A percentile compares a stretch with the other conserved stretches of the same genome.
phyloP scores from a whole-genome alignment of 2,113 vertebrate genomes.

The Mus spicilegus region DNA sequence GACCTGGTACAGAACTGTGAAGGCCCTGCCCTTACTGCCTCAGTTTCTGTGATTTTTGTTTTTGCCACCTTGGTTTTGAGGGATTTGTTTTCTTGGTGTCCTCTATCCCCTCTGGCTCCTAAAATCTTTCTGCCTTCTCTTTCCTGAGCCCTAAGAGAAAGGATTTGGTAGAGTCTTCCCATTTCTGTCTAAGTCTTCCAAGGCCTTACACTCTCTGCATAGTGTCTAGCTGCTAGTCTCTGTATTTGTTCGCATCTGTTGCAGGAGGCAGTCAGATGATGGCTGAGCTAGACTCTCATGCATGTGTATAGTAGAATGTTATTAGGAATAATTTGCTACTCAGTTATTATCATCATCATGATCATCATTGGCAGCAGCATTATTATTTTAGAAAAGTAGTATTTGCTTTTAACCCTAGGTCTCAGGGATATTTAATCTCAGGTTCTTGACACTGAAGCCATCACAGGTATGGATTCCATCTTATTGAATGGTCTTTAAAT shows the following conservation, averaged over 20 bases:
- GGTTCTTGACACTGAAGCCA: too few relatives aligned
- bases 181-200: background rate
- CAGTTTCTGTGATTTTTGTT: background rate
- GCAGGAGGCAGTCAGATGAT: background rate
- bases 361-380: too few relatives aligned
- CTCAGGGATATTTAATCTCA: too few relatives aligned
- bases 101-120: background rate
- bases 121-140: background rate
- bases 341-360: too few relatives aligned
- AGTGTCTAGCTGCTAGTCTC: background rate
- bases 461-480: too few relatives aligned
- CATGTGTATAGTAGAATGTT: background rate
- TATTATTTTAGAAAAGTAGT: too few relatives aligned
- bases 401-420: too few relatives aligned
- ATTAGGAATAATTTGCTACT: too few relatives aligned
- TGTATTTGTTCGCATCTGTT: background rate
- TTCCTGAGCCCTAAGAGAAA: background rate
- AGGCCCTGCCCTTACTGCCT: too few relatives aligned
- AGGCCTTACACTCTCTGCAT: background rate
- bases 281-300: background rate
- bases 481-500: too few relatives aligned
- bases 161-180: background rate
- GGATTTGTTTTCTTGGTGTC: background rate
- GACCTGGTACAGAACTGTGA: background rate
- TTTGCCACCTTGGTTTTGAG: background rate